Conservation (phyloP, 1,140 invertebrate species). For the Drosophila varians region DNA sequence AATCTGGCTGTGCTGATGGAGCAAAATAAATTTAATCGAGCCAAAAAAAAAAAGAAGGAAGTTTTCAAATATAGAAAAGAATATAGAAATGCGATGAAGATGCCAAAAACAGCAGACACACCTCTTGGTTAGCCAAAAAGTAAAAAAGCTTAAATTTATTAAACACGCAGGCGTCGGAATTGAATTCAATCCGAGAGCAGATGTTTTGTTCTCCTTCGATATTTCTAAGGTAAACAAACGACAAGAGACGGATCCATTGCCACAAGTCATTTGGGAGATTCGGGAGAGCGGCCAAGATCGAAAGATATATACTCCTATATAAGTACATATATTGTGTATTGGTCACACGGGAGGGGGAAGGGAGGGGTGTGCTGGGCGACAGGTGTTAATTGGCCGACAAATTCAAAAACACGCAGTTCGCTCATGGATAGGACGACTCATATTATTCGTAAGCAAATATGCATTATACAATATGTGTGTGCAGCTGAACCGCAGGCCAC, state of each 20-base stretch:
- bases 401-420: slow-evolving; percentile 71
- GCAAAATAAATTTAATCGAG: slow-evolving; percentile 12
- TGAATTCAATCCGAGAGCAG: slow-evolving; percentile 32
- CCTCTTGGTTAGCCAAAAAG: slow-evolving; percentile 25
- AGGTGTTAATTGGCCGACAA: slow-evolving; percentile 74
- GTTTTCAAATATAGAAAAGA: slow-evolving; percentile 1
- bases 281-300: slow-evolving; percentile 30
- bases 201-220: slow-evolving; percentile 52
- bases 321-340: neutral
- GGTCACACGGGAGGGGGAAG: neutral
- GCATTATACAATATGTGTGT: slow-evolving; percentile 66
- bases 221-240: slow-evolving; percentile 63
- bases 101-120: slow-evolving; percentile 38
- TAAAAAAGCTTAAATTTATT: slow-evolving; percentile 36
- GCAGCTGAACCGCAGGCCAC: slow-evolving; percentile 31
- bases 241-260: slow-evolving; percentile 53
- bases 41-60: neutral
- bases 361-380: slow-evolving; percentile 12
- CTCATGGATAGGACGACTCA: slow-evolving; percentile 57
- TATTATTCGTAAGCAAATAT: slow-evolving; percentile 50
- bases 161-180: slow-evolving; percentile 49
- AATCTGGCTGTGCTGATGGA: slow-evolving; percentile 13
- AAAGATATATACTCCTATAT: neutral
- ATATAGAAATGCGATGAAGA: no score
- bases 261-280: slow-evolving; percentile 64